Evolutionary conservation across 2,797 vertebrate species (phyloP), one percentile per base, ranked within the genome.

Genomic region (Girardinus metallicus): DNA sequence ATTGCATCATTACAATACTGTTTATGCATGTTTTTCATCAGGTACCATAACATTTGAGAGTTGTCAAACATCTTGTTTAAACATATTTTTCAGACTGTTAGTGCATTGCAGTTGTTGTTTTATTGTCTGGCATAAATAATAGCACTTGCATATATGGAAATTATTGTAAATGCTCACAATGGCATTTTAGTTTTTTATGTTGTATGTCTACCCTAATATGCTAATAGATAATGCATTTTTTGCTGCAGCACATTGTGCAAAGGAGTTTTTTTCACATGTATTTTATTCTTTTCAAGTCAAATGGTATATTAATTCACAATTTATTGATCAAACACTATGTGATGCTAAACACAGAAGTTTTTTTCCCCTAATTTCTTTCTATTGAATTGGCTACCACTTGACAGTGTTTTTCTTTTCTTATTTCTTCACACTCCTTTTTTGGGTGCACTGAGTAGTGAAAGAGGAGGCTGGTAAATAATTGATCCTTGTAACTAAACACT

Each of bases 401-500:
- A 77, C 80, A 78, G 78, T 80, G 79, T 82, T 89, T 85, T 87
- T 90, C 55, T 78, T 87, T 74, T 87, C 84, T 84, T 88, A 85
- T 88, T 75, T 85, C 80, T 89, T 95, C 88, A 91, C 89, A 85
- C 86, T 92, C 91, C 91, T 92, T 95, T 95, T 95, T 92, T 94
- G 86, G 92, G 89, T 89, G 92, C 88, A 85, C 87, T 85, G 93
- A 92, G 93, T 92, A 94, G 91, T 96, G 95, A 96, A 95, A 96
- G 95, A 95, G 88, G 93, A 96, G 93, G 95, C 94, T 94, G 90
- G 91, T 96, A 92, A 96, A 96, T 96, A 96, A 96, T 96, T 96
- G 93, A 96, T 96, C 92, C 86, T 94, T 95, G 96, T 96, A 96
- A 96, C 96, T 95, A 96, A 96, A 96, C 95, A 96, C 96, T 94